Evolutionary conservation across 2,113 vertebrate genomes (phyloP).

Genomic region (Ciconia stormi): DNA sequence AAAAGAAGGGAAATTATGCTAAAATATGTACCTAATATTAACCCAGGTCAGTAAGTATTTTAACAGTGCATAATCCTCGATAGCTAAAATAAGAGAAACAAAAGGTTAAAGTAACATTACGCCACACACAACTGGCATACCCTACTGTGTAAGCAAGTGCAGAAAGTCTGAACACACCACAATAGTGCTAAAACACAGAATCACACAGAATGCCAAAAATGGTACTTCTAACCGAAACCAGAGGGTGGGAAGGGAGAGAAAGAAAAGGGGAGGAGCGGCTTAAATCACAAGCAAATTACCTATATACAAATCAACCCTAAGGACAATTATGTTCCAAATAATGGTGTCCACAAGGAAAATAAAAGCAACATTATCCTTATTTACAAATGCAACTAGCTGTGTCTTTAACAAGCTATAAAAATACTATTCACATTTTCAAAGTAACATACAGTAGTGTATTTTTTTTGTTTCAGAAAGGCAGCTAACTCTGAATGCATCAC

Average conservation of each 20-base stretch:
- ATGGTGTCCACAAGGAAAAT: conserved; percentile 79
- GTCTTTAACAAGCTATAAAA: conserved; percentile 95
- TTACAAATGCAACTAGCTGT: conserved; percentile 88
- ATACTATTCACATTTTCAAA: conserved; percentile 99
- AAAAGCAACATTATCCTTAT: conserved; percentile 84
- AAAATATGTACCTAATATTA: conserved; percentile 78
- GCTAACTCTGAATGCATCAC: conserved; percentile 81
- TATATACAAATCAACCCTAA: conserved; percentile 88
- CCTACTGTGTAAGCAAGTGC: conserved; percentile 85
- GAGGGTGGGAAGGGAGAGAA: conserved; percentile 70
- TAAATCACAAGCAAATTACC: conserved; percentile 88
- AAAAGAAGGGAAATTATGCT: conserved; percentile 76
- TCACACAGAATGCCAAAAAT: conserved; percentile 80
- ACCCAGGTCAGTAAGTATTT: conserved; percentile 81
- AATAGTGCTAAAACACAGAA: conserved; percentile 80
- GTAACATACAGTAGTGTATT: conserved; percentile 84
- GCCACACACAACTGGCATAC: conserved; percentile 76
- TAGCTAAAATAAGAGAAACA: conserved; percentile 74
- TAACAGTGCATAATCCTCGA: conserved; percentile 75
- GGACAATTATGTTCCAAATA: conserved; percentile 84
- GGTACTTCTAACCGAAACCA: conserved; percentile 69
- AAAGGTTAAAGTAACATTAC: conserved; percentile 75
- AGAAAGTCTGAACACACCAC: conserved; percentile 84
- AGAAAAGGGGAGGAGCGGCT: conserved; percentile 2
- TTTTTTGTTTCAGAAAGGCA: conserved; percentile 79